Percentiles rank a stretch among this genome's conserved stretches.
phyloP scores from a whole-genome alignment of 35 echinoderm and acorn worm species.

The Eucidaris tribuloides region DNA sequence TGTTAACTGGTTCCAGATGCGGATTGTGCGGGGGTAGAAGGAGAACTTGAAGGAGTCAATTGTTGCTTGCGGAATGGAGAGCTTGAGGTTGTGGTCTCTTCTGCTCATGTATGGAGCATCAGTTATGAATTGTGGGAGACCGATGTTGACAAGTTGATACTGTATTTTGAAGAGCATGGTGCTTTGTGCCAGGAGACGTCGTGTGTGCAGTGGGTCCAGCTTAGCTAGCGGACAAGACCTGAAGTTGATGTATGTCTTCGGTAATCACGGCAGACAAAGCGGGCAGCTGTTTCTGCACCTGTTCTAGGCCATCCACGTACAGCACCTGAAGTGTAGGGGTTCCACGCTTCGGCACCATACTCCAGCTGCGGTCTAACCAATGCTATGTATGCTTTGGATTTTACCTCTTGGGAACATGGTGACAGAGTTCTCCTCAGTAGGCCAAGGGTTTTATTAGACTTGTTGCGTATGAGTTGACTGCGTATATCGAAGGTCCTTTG shows the following conservation, averaged over 20 bases:
- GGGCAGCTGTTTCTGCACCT: constrained; percentile 24
- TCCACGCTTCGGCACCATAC: constrained; percentile 3
- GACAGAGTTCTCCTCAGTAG: constrained; percentile 45
- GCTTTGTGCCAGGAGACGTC: neutral
- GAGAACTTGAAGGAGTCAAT: constrained; percentile 16
- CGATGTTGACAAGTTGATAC: neutral
- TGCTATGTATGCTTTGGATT: constrained; percentile 30
- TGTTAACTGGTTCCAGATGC: neutral
- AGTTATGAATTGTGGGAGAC: constrained; percentile 1
- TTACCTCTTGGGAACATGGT: constrained; percentile 16
- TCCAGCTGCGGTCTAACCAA: constrained; percentile 38
- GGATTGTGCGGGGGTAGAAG: constrained; percentile 5
- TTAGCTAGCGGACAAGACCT: neutral
- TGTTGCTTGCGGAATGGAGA: constrained; percentile 7
- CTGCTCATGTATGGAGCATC: constrained; percentile 12
- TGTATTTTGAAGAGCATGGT: constrained; percentile 16
- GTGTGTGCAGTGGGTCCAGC: constrained; percentile 16
- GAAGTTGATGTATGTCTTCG: constrained; percentile 3
- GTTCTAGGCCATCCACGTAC: neutral
- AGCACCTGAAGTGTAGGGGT: neutral
- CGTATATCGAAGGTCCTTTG: constrained; percentile 12
- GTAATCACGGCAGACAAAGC: constrained; percentile 17
- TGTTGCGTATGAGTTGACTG: neutral
- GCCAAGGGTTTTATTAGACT: constrained; percentile 29
- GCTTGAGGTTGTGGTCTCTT: constrained; percentile 1